Conservation (phyloP, 1,140 invertebrate genomes). For the Teleopsis dalmanni region DNA sequence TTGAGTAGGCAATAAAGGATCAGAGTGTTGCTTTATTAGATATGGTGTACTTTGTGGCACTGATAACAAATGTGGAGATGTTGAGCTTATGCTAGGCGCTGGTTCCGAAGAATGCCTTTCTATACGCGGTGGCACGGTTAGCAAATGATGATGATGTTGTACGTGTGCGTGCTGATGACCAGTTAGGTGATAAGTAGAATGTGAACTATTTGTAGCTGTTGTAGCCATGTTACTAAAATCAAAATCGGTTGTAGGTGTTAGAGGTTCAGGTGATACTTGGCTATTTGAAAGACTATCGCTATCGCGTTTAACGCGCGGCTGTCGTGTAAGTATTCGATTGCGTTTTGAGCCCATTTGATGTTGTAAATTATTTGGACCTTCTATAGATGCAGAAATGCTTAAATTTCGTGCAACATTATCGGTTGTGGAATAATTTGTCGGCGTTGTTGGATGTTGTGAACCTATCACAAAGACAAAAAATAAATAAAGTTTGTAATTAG, state of each 20-base stretch:
- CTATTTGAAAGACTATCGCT: constrained; percentile 45
- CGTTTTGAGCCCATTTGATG: constrained; percentile 49
- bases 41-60: constrained; percentile 49
- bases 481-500: too few species aligned
- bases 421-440: too few species aligned
- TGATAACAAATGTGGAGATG: constrained; percentile 50
- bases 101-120: constrained; percentile 55
- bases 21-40: constrained; percentile 59
- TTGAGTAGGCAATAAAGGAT: constrained; percentile 54
- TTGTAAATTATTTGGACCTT: too few species aligned
- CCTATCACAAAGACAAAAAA: too few species aligned
- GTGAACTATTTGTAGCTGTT: constrained; percentile 22
- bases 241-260: constrained; percentile 38
- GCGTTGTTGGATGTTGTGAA: too few species aligned
- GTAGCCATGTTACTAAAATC: constrained; percentile 35
- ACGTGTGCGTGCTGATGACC: constrained; percentile 21
- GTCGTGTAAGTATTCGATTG: constrained; percentile 55
- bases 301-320: constrained; percentile 58
- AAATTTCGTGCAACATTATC: too few species aligned
- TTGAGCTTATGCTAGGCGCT: constrained; percentile 43
- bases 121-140: constrained; percentile 46
- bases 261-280: constrained; percentile 48
- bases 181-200: constrained; percentile 4
- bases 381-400: too few species aligned
- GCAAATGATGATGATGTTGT: constrained; percentile 32